A percentile compares a stretch with the other conserved stretches of the same genome.
Evolutionary conservation across 2,888 invertebrate species (phyloP).

Genomic region (Scaptomyza caliginosa): DNA sequence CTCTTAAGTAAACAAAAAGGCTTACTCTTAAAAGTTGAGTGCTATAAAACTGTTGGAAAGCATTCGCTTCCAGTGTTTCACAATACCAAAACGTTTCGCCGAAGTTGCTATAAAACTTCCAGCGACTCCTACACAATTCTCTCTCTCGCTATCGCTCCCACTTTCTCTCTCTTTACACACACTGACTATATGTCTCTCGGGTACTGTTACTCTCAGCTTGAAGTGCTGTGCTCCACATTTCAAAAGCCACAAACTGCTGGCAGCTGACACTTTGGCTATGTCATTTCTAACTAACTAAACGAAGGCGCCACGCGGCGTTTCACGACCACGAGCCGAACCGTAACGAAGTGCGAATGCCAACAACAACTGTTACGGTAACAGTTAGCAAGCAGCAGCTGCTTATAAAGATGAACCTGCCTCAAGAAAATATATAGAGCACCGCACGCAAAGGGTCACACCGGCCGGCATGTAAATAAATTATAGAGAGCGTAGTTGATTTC

Average conservation of each 20-base stretch:
- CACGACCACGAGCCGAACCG: conserved; percentile 43
- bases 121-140: conserved; percentile 20
- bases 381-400: conserved; percentile 1
- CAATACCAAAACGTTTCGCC: conserved; percentile 41
- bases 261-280: conserved; percentile 68
- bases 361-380: not conserved
- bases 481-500: not conserved
- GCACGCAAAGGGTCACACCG: conserved; percentile 45
- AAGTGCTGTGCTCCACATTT: conserved; percentile 60
- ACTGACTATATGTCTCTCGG: not conserved
- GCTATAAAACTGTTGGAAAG: conserved; percentile 45
- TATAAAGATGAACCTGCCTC: conserved; percentile 57
- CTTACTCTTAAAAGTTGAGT: conserved; percentile 35
- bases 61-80: conserved; percentile 39
- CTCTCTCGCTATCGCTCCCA: conserved; percentile 15
- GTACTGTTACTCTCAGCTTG: conserved; percentile 13
- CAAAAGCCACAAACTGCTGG: conserved; percentile 69
- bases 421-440: conserved; percentile 38
- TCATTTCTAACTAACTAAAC: conserved; percentile 49
- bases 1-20: conserved; percentile 59
- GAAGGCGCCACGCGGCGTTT: conserved; percentile 37
- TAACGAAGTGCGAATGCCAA: conserved; percentile 49
- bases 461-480: conserved; percentile 54
- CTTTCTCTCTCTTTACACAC: conserved; percentile 8
- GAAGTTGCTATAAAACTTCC: conserved; percentile 55